Evolutionary conservation across 2,888 invertebrate species (phyloP), one percentile per base, ranked within the genome.

Genomic region (Cerceris ruficornis): DNA sequence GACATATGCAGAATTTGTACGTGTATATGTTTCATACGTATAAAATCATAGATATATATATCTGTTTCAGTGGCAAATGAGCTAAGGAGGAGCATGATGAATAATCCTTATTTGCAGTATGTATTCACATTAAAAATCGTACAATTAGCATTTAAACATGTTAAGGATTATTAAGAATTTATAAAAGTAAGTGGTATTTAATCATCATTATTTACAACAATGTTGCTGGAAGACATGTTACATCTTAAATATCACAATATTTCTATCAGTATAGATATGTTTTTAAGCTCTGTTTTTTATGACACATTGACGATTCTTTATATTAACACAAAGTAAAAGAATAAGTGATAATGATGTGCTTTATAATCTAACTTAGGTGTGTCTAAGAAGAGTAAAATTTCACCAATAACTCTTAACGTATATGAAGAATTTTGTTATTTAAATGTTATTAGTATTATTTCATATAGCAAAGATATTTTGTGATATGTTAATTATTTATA

Each of bases 61-160:
- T 54, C 6, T 57, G 28, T 89, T 88, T 71, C 82, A 90, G 90
- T 90, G 90, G 90, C 90, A 90, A 86, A 75, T 90, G 55, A 88
- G 83, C 66, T 90, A 87, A 88, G 57, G 9, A 9, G 17, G 5
- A 17, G 15, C 8, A 39, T 55, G 15, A 17, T 41, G 42, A 39
- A n/a, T 59, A 52, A 59, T 6, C 49, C 11, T 54, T 17, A 2
- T 39, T 49, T 14, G 14, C 42, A 8, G 15, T 50, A n/a, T 17
- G 13, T 54, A 41, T 46, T 49, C 50, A 55, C 59, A 59, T 54
- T 14, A 54, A 52, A 14, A 52, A 41, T 42, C 39, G 15, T 55
- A 43, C 6, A 60, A 50, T 46, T 60, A 55, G 43, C 42, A 15
- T 50, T 13, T 46, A 61, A 61, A 14, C 58, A 46, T 55, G 17